Evolutionary conservation across 2,888 invertebrate genomes (phyloP), one percentile per base, ranked within the genome.

Genomic region (Eumerus sabulonum): DNA sequence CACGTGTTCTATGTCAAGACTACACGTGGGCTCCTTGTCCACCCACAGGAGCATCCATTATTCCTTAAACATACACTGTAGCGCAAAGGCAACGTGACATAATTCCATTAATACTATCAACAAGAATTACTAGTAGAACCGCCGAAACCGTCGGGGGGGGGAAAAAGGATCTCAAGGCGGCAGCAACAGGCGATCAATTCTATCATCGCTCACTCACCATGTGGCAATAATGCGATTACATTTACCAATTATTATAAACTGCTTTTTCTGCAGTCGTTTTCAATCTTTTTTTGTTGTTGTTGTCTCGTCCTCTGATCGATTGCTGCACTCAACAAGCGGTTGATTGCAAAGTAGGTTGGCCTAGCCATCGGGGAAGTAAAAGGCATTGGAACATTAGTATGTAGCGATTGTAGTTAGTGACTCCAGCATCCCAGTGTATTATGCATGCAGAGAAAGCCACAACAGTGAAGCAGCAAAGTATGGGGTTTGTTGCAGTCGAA

Each of bases 161-260:
- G n/a, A n/a, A n/a, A n/a, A n/a, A n/a, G 42, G 35, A 36, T 63
- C 62, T 50, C 27, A 27, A 19, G 16, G 57, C 59, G 19, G 35
- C 57, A 79, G 79, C 79, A 79, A 79, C 79, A 73, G 79, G 79
- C 74, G 14, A 79, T 70, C 79, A 79, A 79, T 79, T 74, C 79
- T 79, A 79, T 79, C 79, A 79, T 74, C 79, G 79, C 68, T 79
- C 79, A 70, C 73, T 79, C 74, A 73, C 68, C 74, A 79, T 79
- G 79, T 74, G 79, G 79, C 79, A 79, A 79, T 79, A 79, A 79
- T 79, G 73, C 79, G 79, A 79, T 79, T 79, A 79, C 70, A 79
- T 79, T 79, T 79, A 70, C 74, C 74, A 79, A 79, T 79, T 79
- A 79, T 79, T 79, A 79, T 67, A 60, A 79, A 74, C 64, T 74